phyloP scores from a whole-genome alignment of 2,113 vertebrate genomes.

The Indicator indicator region DNA sequence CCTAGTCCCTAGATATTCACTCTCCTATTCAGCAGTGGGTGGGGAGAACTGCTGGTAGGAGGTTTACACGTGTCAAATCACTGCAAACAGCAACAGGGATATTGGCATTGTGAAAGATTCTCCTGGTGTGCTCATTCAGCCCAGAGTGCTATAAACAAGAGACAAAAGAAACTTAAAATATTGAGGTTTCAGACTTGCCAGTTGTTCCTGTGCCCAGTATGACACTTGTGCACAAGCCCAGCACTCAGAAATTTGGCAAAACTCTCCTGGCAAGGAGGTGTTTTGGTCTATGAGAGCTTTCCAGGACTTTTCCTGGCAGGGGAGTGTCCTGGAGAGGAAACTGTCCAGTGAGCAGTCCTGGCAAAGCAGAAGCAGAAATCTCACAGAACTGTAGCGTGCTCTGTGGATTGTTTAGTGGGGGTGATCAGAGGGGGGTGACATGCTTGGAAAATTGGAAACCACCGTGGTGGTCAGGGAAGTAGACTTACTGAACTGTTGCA shows the following conservation, averaged over 20 bases:
- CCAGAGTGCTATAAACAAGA: neutral
- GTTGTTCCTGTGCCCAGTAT: slow-evolving; percentile 2
- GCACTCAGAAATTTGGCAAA: neutral
- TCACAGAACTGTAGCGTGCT: neutral
- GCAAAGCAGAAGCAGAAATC: neutral
- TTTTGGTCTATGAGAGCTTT: neutral
- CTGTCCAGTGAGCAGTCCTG: neutral
- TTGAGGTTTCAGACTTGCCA: neutral
- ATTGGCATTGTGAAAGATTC: neutral
- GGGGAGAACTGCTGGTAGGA: neutral
- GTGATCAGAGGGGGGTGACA: neutral
- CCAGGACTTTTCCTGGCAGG: slow-evolving; percentile 6
- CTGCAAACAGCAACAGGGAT: neutral
- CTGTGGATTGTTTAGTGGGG: neutral
- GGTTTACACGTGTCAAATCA: fast-evolving
- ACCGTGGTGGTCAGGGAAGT: neutral
- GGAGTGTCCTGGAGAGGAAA: neutral
- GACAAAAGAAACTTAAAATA: neutral
- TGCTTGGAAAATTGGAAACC: neutral
- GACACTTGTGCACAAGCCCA: neutral
- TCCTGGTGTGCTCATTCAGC: neutral
- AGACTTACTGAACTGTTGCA: neutral
- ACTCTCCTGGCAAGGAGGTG: neutral
- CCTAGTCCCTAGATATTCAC: neutral
- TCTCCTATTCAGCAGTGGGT: neutral